A percentile compares a stretch with the other conserved stretches of the same genome.
phyloP scores from a whole-genome alignment of 1,140 invertebrate genomes.

The Cyclargus thomasi region DNA sequence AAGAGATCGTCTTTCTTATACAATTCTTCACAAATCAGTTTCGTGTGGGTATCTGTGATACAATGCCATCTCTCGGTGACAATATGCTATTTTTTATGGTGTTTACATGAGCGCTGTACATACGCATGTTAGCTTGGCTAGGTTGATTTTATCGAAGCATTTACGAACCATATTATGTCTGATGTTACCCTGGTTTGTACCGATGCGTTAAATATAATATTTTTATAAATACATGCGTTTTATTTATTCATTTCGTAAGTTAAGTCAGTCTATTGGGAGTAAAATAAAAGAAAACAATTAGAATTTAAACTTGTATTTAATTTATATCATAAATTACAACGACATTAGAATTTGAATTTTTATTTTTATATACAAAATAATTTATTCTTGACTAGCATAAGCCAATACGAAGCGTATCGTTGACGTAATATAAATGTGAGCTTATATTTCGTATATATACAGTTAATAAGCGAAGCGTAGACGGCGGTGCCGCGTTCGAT shows the following conservation, averaged over 20 bases:
- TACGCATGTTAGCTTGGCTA: neutral
- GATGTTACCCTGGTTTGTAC: constrained; percentile 4
- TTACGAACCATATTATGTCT: constrained; percentile 4
- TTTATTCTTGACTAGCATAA: constrained; percentile 10
- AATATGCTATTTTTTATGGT: constrained; percentile 14
- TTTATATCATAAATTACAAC: constrained; percentile 7
- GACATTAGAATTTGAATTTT: neutral
- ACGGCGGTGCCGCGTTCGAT: constrained; percentile 45
- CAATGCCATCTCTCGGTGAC: constrained; percentile 6
- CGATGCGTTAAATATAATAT: constrained; percentile 15
- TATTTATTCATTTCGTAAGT: neutral
- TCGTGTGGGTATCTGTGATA: constrained; percentile 11
- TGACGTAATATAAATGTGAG: constrained; percentile 1
- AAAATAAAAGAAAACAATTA: neutral
- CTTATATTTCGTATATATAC: constrained; percentile 37
- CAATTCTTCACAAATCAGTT: neutral
- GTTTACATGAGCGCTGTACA: constrained; percentile 9
- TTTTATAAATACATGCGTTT: constrained; percentile 17
- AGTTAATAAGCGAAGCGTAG: constrained; percentile 50
- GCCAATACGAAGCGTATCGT: constrained; percentile 12
- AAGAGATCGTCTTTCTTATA: neutral
- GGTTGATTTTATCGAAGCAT: constrained; percentile 4
- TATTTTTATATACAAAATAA: constrained; percentile 13
- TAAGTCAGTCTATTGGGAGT: too few species aligned
- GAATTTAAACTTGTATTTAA: constrained; percentile 7